Percentiles rank a stretch among this genome's conserved stretches.
phyloP scores from a whole-genome alignment of 2,888 invertebrate genomes.

The Ophraella communa region DNA sequence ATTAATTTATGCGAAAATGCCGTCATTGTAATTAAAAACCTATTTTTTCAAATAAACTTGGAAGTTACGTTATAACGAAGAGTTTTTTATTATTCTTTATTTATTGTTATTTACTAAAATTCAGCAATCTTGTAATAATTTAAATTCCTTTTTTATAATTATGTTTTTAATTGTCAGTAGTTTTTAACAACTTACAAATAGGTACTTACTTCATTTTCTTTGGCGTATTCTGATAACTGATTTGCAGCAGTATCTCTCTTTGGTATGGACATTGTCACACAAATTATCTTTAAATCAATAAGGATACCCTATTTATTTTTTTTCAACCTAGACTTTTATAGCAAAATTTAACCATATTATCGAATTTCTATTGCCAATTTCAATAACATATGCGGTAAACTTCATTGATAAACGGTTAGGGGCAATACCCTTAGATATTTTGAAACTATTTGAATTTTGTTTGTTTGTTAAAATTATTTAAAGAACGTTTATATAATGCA shows the following conservation, averaged over 20 bases:
- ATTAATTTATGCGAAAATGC: too few relatives aligned
- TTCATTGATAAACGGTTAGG: not conserved
- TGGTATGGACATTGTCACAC: conserved; percentile 28
- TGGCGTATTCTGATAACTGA: conserved; percentile 51
- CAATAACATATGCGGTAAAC: not conserved
- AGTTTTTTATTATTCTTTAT: too few relatives aligned
- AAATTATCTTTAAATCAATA: not conserved
- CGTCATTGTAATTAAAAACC: too few relatives aligned
- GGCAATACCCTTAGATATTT: not conserved
- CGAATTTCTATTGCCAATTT: not conserved
- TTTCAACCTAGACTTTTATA: conserved; percentile 13
- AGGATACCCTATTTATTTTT: conserved; percentile 1
- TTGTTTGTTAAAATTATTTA: not conserved
- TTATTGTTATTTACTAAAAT: too few relatives aligned
- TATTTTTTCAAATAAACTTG: too few relatives aligned
- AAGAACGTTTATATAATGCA: not conserved
- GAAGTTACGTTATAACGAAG: too few relatives aligned
- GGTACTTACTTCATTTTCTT: conserved; percentile 50
- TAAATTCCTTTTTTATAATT: too few relatives aligned
- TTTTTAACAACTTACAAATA: too few relatives aligned
- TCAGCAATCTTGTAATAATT: too few relatives aligned
- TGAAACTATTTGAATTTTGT: not conserved
- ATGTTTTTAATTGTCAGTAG: too few relatives aligned
- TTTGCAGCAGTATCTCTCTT: conserved; percentile 49
- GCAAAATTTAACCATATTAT: conserved; percentile 6